Base-by-base conservation (phyloP, 2,888 invertebrate species). In the Limenitis camilla region DNA sequence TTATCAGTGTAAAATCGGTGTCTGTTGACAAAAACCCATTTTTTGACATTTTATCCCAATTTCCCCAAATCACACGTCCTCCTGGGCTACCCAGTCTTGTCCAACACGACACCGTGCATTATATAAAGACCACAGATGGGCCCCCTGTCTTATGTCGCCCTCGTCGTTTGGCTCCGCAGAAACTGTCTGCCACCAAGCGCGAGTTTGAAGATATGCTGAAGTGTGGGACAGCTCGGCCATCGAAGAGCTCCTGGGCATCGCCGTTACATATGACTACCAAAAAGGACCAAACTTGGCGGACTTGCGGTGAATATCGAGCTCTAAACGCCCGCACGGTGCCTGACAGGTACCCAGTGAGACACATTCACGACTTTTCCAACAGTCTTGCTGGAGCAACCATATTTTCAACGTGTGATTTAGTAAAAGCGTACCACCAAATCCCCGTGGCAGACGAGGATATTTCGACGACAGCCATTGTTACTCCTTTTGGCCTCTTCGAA, bases 381-480 rank as follows among this genome's bases (percentile, higher is more conserved):
- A 50, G 10, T 39, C 5, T 50, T 7, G 30, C 43, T 33, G 32
- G 44, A 7, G 10, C 11, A 10, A 44, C 35, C 10, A 27, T 41
- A 8, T 40, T 41, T 11, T 28, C 32, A 5, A 44, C 36, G 1
- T 9, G 46, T 3, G 42, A 42, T 7, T 32, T 49, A 11, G 49
- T 53, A 1, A 61, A 62, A 47, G 74, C 73, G 0, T 83, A 69
- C 53, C 62, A 74, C 29, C 74, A 79, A 40, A 75, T 85, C 7
- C 72, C 74, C 0, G 63, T 76, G 7, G n/a, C n/a, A n/a, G n/a
- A n/a, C n/a, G n/a, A n/a, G n/a, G n/a, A n/a, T n/a, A n/a, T n/a
- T n/a, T n/a, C n/a, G n/a, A n/a, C n/a, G n/a, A n/a, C n/a, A n/a
- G n/a, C n/a, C n/a, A n/a, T n/a, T n/a, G n/a, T n/a, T n/a, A n/a